Conservation (phyloP, 2,797 vertebrate genomes). For the Scarus forsteni region DNA sequence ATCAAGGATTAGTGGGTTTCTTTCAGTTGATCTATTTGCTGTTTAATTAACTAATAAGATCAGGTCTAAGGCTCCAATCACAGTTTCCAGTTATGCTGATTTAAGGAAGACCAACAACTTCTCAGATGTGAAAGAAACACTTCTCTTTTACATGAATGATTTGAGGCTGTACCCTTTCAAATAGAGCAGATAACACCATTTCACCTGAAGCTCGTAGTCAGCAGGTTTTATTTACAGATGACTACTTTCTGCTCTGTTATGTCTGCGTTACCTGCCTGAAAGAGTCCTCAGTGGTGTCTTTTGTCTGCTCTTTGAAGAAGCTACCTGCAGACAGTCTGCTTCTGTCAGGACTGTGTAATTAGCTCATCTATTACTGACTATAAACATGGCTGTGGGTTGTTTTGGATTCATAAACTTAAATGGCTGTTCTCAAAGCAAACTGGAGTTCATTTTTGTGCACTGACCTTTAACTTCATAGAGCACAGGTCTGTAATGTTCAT, state of each 20-base stretch:
- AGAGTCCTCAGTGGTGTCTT: neutral
- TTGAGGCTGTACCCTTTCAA: neutral
- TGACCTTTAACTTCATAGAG: neutral
- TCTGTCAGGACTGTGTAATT: neutral
- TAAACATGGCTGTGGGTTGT: neutral
- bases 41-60: neutral
- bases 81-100: slow-evolving; percentile 4
- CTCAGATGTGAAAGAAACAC: neutral
- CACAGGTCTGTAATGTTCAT: neutral
- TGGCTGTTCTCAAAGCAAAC: neutral
- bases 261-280: neutral
- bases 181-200: neutral
- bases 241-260: neutral
- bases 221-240: slow-evolving; percentile 8
- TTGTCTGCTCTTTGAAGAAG: slow-evolving; percentile 5
- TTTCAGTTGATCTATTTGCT: neutral
- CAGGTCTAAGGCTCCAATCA: neutral
- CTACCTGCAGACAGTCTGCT: neutral
- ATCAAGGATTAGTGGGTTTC: neutral
- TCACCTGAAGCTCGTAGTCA: neutral
- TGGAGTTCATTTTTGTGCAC: neutral
- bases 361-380: neutral
- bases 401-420: neutral
- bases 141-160: neutral
- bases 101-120: neutral